A percentile compares a stretch with the other conserved stretches of the same genome.
phyloP scores from a whole-genome alignment of 2,888 invertebrate genomes.

The Neria commutata region DNA sequence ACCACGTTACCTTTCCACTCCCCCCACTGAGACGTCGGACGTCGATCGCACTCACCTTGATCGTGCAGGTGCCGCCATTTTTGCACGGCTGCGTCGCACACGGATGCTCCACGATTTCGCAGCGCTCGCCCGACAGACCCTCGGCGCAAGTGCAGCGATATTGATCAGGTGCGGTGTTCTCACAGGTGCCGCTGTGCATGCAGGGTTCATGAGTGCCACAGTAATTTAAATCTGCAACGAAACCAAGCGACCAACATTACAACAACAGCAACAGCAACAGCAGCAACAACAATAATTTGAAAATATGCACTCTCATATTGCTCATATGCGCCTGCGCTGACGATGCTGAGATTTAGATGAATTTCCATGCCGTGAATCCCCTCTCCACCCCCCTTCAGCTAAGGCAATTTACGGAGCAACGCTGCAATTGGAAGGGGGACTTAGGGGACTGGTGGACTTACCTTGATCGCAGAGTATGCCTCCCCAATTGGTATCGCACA shows the following conservation, averaged over 20 bases:
- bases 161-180: constrained; percentile 90
- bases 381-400: too few species aligned
- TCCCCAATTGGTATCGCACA: constrained; percentile 98
- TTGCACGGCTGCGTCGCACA: constrained; percentile 89
- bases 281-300: constrained; percentile 4
- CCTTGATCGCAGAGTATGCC: constrained; percentile 97
- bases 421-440: constrained; percentile 25
- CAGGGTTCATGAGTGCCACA: constrained; percentile 96
- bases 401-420: too few species aligned
- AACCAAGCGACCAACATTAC: constrained; percentile 11
- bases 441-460: constrained; percentile 50
- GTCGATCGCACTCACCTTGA: constrained; percentile 51
- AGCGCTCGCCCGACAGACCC: constrained; percentile 89
- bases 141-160: constrained; percentile 92
- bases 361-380: constrained; percentile 29
- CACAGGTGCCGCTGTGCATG: constrained; percentile 91
- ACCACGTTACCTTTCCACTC: too few species aligned
- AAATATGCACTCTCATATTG: constrained; percentile 3
- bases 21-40: background rate
- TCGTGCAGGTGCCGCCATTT: constrained; percentile 83
- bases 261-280: constrained; percentile 13
- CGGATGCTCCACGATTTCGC: constrained; percentile 92
- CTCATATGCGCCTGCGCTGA: background rate
- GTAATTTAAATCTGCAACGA: constrained; percentile 82
- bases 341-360: constrained; percentile 25